Evolutionary conservation across 1,140 invertebrate genomes (phyloP).

Genomic region (Phymorhynchus buccinoides): DNA sequence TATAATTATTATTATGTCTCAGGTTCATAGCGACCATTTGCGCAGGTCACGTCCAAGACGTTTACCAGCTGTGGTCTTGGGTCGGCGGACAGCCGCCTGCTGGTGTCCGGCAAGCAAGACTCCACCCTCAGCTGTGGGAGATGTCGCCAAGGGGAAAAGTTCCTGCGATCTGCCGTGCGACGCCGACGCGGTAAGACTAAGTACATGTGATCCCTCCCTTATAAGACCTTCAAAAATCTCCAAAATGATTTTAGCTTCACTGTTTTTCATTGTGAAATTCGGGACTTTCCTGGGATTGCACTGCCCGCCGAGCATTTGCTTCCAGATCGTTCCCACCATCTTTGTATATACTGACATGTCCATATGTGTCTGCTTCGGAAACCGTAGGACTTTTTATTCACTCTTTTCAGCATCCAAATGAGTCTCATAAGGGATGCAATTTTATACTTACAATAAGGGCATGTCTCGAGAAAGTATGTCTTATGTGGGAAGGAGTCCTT

Average conservation of each 20-base stretch:
- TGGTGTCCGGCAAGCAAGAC: slow-evolving; percentile 97
- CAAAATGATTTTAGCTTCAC: too few relatives aligned
- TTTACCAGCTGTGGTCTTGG: slow-evolving; percentile 97
- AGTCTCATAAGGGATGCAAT: too few relatives aligned
- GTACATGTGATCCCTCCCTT: not conserved
- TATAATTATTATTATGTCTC: too few relatives aligned
- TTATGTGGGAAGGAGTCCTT: too few relatives aligned
- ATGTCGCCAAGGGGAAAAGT: slow-evolving; percentile 84
- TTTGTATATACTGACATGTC: not conserved
- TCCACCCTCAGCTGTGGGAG: slow-evolving; percentile 90
- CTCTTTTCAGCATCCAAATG: too few relatives aligned
- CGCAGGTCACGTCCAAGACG: slow-evolving; percentile 96
- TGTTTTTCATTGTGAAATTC: too few relatives aligned
- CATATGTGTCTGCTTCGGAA: not conserved
- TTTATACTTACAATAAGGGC: too few relatives aligned
- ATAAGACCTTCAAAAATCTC: too few relatives aligned
- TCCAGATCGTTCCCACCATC: not conserved
- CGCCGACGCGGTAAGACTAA: slow-evolving; percentile 86
- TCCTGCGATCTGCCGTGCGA: slow-evolving; percentile 96
- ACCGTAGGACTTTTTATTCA: too few relatives aligned
- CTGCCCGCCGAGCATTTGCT: not conserved
- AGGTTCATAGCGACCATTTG: slow-evolving; percentile 89
- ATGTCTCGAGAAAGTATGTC: too few relatives aligned
- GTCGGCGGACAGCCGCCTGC: slow-evolving; percentile 95
- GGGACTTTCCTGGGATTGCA: too few relatives aligned